Conservation (phyloP, 2,113 vertebrate species). For the Semicossyphus pulcher region DNA sequence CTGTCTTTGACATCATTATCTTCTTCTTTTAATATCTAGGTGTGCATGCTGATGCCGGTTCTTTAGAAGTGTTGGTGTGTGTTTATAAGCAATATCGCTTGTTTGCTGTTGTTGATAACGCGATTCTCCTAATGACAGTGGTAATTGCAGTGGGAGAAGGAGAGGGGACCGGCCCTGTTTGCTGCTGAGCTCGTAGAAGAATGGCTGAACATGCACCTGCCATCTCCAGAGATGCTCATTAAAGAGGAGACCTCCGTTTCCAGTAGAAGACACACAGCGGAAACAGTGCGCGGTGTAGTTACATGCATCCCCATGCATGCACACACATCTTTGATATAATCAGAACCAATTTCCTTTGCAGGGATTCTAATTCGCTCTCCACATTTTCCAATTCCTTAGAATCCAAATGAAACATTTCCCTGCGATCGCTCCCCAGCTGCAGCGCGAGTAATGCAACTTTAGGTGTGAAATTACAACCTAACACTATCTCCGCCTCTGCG, state of each 20-base stretch:
- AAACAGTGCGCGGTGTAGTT: slow-evolving; percentile 17
- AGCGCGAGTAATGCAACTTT: slow-evolving; percentile 47
- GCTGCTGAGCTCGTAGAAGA: slow-evolving; percentile 81
- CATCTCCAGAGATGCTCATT: slow-evolving; percentile 84
- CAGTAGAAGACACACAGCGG: slow-evolving; percentile 36
- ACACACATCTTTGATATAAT: slow-evolving; percentile 20
- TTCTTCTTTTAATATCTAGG: slow-evolving; percentile 2
- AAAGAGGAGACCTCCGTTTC: slow-evolving; percentile 75
- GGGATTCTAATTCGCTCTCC: slow-evolving; percentile 36
- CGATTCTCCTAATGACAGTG: slow-evolving; percentile 76
- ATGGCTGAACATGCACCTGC: slow-evolving; percentile 84
- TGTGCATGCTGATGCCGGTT: slow-evolving; percentile 33
- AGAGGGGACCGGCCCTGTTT: slow-evolving; percentile 68
- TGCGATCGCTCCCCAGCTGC: slow-evolving; percentile 32
- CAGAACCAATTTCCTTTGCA: slow-evolving; percentile 27
- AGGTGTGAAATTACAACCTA: slow-evolving; percentile 69
- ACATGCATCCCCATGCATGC: neutral
- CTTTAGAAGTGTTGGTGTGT: slow-evolving; percentile 38
- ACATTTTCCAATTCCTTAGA: slow-evolving; percentile 43
- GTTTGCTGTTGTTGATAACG: slow-evolving; percentile 68
- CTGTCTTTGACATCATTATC: neutral
- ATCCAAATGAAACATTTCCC: slow-evolving; percentile 58
- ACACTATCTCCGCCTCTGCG: slow-evolving; percentile 49
- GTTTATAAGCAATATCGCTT: slow-evolving; percentile 57
- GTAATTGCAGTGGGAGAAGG: slow-evolving; percentile 76